Conservation (phyloP, 1,140 invertebrate genomes). For the Gerris buenoi region DNA sequence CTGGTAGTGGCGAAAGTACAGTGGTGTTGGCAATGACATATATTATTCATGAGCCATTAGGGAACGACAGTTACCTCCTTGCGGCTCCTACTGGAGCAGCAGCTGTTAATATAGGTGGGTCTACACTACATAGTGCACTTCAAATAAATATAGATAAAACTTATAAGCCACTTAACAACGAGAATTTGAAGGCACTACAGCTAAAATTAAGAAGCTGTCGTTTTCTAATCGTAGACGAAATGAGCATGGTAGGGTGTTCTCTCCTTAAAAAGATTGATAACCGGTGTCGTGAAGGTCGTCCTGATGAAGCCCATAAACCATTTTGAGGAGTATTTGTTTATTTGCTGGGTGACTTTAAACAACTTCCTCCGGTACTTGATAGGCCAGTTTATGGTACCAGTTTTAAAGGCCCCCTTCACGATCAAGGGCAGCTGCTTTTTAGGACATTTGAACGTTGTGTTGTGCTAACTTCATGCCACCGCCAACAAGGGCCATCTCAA, state of each 20-base stretch:
- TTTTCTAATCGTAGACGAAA: no score
- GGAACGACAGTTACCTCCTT: not conserved
- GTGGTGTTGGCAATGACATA: no score
- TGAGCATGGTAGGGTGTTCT: not conserved
- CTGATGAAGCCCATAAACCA: not conserved
- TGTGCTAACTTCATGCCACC: not conserved
- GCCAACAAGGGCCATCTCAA: not conserved
- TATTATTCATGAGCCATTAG: not conserved
- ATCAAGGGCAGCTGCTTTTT: not conserved
- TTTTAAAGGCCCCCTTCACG: not conserved
- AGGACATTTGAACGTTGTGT: not conserved
- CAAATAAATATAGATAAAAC: no score
- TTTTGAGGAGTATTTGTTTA: slow-evolving; percentile 1
- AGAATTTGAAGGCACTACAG: no score
- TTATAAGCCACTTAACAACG: no score
- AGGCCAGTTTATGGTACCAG: not conserved
- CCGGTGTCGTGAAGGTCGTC: no score
- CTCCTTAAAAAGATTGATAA: not conserved
- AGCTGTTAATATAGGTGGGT: no score
- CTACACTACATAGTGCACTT: no score
- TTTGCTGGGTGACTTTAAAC: not conserved
- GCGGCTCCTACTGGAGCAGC: not conserved
- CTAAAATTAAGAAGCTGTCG: no score
- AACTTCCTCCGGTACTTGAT: slow-evolving; percentile 4
- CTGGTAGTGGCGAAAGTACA: not conserved